Evolutionary conservation across 2,797 vertebrate species (phyloP), one percentile per base, ranked within the genome.

Genomic region (Chrosomus eos): DNA sequence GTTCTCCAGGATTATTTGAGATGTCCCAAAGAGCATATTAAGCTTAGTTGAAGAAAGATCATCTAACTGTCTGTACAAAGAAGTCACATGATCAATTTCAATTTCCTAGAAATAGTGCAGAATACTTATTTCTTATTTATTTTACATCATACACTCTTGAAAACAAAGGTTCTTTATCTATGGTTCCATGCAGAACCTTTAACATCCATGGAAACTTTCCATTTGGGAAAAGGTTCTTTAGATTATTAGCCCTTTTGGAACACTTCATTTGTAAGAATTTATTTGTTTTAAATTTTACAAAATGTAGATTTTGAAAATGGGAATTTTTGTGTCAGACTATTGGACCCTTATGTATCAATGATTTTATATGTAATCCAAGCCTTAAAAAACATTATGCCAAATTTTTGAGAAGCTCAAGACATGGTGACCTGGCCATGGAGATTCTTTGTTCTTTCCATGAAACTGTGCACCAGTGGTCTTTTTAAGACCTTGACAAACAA

Each of bases 401-500:
- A 72, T 14, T 40, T 26, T 60, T 80, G 7, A 51, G 23, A 36
- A 53, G 16, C 10, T n/a, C 43, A 51, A 67, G 43, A 31, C 19
- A 66, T 45, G 9, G 19, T 8, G 23, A 67, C 33, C 43, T 10
- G 62, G 33, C 10, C 53, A 43, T n/a, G n/a, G 66, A 51, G 19
- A 51, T 72, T 72, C 43, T 38, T 67, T 80, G 53, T 51, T 62
- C 55, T 21, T 66, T 73, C 23, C 64, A 58, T 76, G n/a, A 83
- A 83, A 43, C 48, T 58, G 72, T 77, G 74, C 33, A 23, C 73
- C 73, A 40, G 18, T 77, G 68, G 10, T 81, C 43, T 33, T 80
- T 67, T 55, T 64, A 73, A 73, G 31, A 36, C 36, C 70, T 81
- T 74, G 28, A 18, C 36, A 72, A 80, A 78, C 58, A 36, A 40